These are phyloP conservation scores for Gymnocheta viridis DNA, from an alignment of 2,888 invertebrate genomes.

Conservation along the genomic window DNA sequence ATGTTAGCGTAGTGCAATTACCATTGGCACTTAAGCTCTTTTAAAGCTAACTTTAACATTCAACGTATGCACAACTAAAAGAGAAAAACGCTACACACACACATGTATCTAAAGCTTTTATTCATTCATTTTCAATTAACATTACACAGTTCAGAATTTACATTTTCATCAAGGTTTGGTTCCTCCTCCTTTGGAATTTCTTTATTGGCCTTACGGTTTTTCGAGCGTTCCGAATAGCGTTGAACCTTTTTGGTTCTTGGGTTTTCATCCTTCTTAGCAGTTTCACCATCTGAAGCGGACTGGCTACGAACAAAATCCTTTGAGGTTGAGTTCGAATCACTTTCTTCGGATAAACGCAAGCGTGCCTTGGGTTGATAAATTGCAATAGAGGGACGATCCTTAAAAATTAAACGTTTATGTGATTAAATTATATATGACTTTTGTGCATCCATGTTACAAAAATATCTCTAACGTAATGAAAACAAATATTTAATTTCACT, in stretches of 20 bases:
- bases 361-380: conserved; percentile 90
- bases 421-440: neutral
- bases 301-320: conserved; percentile 72
- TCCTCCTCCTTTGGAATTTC: conserved; percentile 24
- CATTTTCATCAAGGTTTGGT: neutral
- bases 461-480: neutral
- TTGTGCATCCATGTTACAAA: neutral
- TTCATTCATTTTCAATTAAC: conserved; percentile 19
- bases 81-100: neutral
- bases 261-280: conserved; percentile 73
- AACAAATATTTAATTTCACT: no score
- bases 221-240: conserved; percentile 76
- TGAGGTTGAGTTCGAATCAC: conserved; percentile 70
- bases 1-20: neutral
- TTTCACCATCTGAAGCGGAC: conserved; percentile 75
- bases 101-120: neutral
- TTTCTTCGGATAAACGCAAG: conserved; percentile 75
- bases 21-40: neutral
- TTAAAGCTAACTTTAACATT: neutral
- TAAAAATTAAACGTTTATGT: conserved; percentile 50
- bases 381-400: conserved; percentile 94
- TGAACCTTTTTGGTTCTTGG: conserved; percentile 73
- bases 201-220: conserved; percentile 57
- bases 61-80: neutral
- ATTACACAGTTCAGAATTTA: conserved; percentile 15